Base-by-base conservation (phyloP, 1,140 invertebrate genomes). In the Gonatopus flavifemur region DNA sequence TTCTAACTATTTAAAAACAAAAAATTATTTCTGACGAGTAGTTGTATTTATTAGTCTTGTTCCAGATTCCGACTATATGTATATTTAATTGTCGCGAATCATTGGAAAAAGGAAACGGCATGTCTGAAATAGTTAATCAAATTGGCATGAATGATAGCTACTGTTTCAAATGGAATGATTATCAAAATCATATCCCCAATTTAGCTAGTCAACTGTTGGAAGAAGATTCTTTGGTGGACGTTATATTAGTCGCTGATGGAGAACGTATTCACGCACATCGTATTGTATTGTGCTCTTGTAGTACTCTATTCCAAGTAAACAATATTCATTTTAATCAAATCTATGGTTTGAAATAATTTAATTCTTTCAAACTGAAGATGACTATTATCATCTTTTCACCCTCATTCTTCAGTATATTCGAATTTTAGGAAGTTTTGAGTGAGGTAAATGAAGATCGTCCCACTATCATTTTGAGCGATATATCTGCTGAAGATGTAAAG, bases 111-210 rank as follows among this genome's bases (percentile, higher is more conserved):
- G 64, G 55, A 59, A 64, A 62, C 65, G 46, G 46, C 37, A 67
- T 67, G 63, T 67, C 52, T 9, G 56, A 58, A 9, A 33, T 52
- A 30, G 22, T 20, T 22, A 35, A 20, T 39, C 57, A 66, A 36
- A 40, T 49, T 35, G 50, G 64, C 30, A 42, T 53, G 45, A 51
- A 53, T 20, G 45, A 65, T 22, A 66, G 52, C 44, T 79, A 70
- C 47, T 82, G 77, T 66, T 77, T 84, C 49, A 82, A 82, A 71
- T 85, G 83, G 83, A 79, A 75, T 63, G 77, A 84, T 62, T 82
- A 84, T 62, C 76, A 82, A 35, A 70, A 63, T 43, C 79, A 84
- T 51, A 59, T 80, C 12, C 69, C 73, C 10, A 64, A 68, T 21
- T 66, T 78, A 13, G 69, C 77, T 46, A 71, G 78, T 39, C 74